Evolutionary conservation across 2,888 invertebrate species (phyloP).

Genomic region (Caenorhabditis macrosperma): DNA sequence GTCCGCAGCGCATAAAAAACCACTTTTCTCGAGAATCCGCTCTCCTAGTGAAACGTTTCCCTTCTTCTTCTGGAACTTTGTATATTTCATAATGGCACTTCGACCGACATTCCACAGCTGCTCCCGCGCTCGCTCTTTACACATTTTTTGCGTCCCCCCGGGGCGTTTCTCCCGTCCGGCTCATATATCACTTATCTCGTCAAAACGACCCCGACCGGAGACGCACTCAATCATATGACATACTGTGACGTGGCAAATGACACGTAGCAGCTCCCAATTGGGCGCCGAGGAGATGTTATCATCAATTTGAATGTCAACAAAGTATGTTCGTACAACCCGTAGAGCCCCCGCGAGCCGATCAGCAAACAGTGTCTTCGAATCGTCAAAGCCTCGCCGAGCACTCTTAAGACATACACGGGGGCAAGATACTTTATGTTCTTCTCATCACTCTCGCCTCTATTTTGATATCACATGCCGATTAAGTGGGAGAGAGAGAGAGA

Average conservation of each 20-base stretch:
- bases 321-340: conserved; percentile 12
- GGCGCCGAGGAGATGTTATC: background rate
- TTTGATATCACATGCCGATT: conserved; percentile 24
- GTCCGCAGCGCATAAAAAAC: background rate
- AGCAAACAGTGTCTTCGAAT: conserved; percentile 17
- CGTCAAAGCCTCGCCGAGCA: background rate
- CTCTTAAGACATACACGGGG: background rate
- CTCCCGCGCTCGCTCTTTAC: conserved; percentile 6
- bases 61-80: background rate
- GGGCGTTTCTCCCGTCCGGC: background rate
- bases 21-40: background rate
- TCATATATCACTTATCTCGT: conserved; percentile 32
- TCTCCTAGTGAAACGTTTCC: background rate
- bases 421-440: conserved; percentile 7
- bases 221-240: background rate
- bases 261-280: too few relatives aligned
- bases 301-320: conserved; percentile 16
- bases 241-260: conserved; percentile 4
- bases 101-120: conserved; percentile 3
- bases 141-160: conserved; percentile 18
- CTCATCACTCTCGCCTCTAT: background rate
- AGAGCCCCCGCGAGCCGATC: conserved; percentile 20
- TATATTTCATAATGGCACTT: conserved; percentile 24
- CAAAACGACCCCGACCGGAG: conserved; percentile 10
- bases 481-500: background rate